Conservation (phyloP, 1,140 invertebrate species). For the Agraylea sexmaculata region DNA sequence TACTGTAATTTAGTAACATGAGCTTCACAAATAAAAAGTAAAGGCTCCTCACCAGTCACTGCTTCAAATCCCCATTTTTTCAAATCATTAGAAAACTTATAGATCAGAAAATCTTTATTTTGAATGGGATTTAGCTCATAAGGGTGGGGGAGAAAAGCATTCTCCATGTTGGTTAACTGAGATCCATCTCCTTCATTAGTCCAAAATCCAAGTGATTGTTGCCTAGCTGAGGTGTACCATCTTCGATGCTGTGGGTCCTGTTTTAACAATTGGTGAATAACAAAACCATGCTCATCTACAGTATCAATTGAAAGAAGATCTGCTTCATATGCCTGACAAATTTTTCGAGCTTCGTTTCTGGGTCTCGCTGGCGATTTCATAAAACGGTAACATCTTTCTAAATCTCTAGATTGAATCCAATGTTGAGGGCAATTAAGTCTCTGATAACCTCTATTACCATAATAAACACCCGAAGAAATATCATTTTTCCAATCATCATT, state of each 20-base stretch:
- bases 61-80: conserved; percentile 76
- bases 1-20: conserved; percentile 52
- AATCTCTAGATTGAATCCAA: conserved; percentile 59
- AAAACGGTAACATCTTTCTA: conserved; percentile 77
- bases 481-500: conserved; percentile 33
- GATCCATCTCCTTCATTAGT: conserved; percentile 71
- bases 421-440: conserved; percentile 61
- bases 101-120: conserved; percentile 44
- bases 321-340: conserved; percentile 69
- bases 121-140: conserved; percentile 39
- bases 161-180: conserved; percentile 64
- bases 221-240: conserved; percentile 76
- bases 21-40: conserved; percentile 84
- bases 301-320: conserved; percentile 70
- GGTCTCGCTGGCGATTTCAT: conserved; percentile 70
- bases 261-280: conserved; percentile 62
- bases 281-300: conserved; percentile 77
- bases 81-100: conserved; percentile 55
- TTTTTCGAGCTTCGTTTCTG: conserved; percentile 64
- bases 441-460: conserved; percentile 33
- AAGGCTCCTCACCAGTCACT: conserved; percentile 60
- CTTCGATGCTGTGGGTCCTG: conserved; percentile 73
- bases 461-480: conserved; percentile 29
- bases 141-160: conserved; percentile 54
- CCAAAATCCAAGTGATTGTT: conserved; percentile 65